Conservation (phyloP, 2,888 invertebrate species). For the Adela reaumurella region DNA sequence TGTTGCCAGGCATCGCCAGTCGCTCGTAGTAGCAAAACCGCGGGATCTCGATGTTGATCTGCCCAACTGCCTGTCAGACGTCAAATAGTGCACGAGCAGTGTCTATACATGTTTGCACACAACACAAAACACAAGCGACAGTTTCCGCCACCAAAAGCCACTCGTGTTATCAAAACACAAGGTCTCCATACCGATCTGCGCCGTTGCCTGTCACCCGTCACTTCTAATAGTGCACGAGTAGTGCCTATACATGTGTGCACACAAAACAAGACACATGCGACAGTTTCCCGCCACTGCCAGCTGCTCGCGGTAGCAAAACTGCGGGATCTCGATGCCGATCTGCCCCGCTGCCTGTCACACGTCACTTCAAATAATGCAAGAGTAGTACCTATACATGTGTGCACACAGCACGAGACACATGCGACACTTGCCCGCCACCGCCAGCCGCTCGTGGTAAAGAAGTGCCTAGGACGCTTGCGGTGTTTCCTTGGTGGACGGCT, state of each 20-base stretch:
- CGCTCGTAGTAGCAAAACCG: constrained; percentile 99
- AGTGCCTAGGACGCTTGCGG: too few relatives aligned
- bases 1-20: constrained; percentile 97
- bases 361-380: constrained; percentile 15
- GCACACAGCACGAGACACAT: constrained; percentile 81
- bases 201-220: constrained; percentile 97
- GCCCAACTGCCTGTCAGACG: constrained; percentile 92
- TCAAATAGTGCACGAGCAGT: constrained; percentile 13
- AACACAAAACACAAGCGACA: constrained; percentile 94
- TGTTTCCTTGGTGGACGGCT: too few relatives aligned
- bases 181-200: constrained; percentile 93
- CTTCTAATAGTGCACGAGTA: too few relatives aligned
- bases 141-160: constrained; percentile 95
- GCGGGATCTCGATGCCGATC: constrained; percentile 95
- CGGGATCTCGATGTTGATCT: constrained; percentile 96
- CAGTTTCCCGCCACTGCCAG: constrained; percentile 98
- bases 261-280: constrained; percentile 98
- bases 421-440: constrained; percentile 97
- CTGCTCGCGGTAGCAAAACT: constrained; percentile 99
- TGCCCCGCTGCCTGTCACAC: constrained; percentile 92
- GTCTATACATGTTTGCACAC: constrained; percentile 1
- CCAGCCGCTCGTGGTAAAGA: constrained; percentile 97
- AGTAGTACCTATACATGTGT: constrained; percentile 2
- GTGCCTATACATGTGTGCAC: too few relatives aligned
- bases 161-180: constrained; percentile 99